Base-by-base conservation (phyloP, 2,113 vertebrate genomes). In the Notiomystis cincta region DNA sequence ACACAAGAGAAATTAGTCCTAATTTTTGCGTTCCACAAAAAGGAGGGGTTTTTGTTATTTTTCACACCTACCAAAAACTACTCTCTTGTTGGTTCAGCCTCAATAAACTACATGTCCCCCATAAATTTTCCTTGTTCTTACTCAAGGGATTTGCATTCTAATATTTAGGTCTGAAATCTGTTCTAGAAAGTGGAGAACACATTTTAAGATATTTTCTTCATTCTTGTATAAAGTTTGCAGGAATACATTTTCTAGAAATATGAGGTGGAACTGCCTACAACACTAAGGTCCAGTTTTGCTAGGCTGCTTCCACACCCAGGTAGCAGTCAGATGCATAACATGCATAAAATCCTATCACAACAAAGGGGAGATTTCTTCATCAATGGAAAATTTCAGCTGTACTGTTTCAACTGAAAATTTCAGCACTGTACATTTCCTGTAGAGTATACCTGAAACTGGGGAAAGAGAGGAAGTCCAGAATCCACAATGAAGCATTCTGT, bases 11-110 rank as follows among this genome's bases (percentile, higher is more conserved):
- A 93, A 78, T 50, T 3, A 58, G 5, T 57, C 12, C 6, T 83
- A 47, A 33, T 53, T 51, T 71, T 65, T 66, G 10, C 33, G 6
- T 35, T 47, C 15, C 9, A 54, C 27, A 71, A 56, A 19, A 27
- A 33, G 7, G 3, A 14, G 7, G 3, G 0, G 0, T 11, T 56
- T 77, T 75, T 30, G 33, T 45, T 28, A 7, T 10, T 65, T 78
- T 93, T 81, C 33, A 31, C 7, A 19, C 9, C 25, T 57, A 66
- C 2, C 3, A 11, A 31, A 83, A 87, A 12, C 23, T 48, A 66
- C 3, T 44, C 2, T 20, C 78, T n/a, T 78, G 27, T 28, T 47
- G 6, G 5, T 51, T 37, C 33, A 84, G 13, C 10, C 16, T 89
- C 31, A 64, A 23, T 42, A 56, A 83, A 54, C 9, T 30, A 7